A percentile compares a stretch with the other conserved stretches of the same genome.
Evolutionary conservation across 2,797 vertebrate genomes (phyloP).

Genomic region (Diglossa cyanea): DNA sequence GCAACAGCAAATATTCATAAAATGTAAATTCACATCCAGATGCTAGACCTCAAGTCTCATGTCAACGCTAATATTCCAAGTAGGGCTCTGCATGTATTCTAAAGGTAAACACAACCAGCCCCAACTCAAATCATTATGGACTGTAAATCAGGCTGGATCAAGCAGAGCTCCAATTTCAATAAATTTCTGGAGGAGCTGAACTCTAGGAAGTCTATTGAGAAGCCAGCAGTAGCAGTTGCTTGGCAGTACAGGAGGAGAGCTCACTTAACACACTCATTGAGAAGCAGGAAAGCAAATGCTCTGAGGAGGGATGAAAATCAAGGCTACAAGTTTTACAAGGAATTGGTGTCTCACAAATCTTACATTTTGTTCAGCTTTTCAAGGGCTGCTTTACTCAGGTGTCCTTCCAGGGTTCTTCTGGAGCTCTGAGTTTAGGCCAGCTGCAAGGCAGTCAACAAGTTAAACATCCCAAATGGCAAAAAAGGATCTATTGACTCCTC

Average conservation of each 20-base stretch:
- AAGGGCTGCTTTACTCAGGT: fast-evolving
- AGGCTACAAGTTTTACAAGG: neutral
- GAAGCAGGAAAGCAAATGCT: neutral
- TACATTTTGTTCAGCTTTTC: neutral
- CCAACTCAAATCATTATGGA: neutral
- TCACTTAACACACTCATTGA: neutral
- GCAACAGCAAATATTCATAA: neutral
- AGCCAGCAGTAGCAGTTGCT: neutral
- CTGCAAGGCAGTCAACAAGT: neutral
- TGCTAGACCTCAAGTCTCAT: neutral
- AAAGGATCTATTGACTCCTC: neutral
- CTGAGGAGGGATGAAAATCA: neutral
- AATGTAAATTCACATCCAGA: conserved; percentile 1
- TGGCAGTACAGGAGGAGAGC: neutral
- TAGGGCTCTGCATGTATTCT: neutral
- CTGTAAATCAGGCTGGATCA: neutral
- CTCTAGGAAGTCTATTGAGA: neutral
- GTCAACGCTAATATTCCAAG: neutral
- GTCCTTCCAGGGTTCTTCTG: neutral
- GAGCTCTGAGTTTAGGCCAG: neutral
- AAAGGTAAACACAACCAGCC: neutral
- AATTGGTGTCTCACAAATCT: neutral
- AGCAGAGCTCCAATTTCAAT: neutral
- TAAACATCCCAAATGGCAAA: neutral
- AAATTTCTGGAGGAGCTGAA: neutral